Evolutionary conservation across 2,888 invertebrate genomes (phyloP).

Genomic region (Drosophila hawaiiensis): DNA sequence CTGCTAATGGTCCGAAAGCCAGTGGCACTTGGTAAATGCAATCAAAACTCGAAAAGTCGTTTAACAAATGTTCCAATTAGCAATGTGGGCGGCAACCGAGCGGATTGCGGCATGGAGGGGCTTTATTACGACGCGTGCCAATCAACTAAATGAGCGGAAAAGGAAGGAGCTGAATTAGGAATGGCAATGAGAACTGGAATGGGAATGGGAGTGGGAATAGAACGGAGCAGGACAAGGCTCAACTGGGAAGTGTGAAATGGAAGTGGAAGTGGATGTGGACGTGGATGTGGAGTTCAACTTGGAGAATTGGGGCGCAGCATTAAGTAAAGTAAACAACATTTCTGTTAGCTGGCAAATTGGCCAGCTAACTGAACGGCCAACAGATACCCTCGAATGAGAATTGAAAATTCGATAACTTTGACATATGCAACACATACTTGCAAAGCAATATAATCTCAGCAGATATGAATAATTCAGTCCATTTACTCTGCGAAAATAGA

Average conservation of each 20-base stretch:
- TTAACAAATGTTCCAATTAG: slow-evolving; percentile 65
- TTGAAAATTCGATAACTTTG: neutral
- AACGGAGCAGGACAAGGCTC: neutral
- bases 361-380: slow-evolving; percentile 5
- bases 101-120: neutral
- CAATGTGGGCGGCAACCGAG: slow-evolving; percentile 30
- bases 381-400: slow-evolving; percentile 15
- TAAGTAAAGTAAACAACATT: slow-evolving; percentile 31
- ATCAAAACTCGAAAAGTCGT: slow-evolving; percentile 37
- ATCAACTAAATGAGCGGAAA: slow-evolving; percentile 43
- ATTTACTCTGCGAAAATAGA: no score
- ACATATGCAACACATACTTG: neutral
- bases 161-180: slow-evolving; percentile 10
- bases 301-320: neutral
- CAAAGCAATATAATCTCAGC: neutral
- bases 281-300: neutral
- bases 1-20: slow-evolving; percentile 34
- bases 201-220: neutral
- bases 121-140: slow-evolving; percentile 36
- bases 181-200: neutral
- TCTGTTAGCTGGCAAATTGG: slow-evolving; percentile 12
- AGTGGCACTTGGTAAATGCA: slow-evolving; percentile 39
- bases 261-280: slow-evolving; percentile 5
- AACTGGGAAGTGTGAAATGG: slow-evolving; percentile 13
- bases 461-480: neutral